Base-by-base conservation (phyloP, 2,113 vertebrate genomes). In the Myrmophylax atrothorax region DNA sequence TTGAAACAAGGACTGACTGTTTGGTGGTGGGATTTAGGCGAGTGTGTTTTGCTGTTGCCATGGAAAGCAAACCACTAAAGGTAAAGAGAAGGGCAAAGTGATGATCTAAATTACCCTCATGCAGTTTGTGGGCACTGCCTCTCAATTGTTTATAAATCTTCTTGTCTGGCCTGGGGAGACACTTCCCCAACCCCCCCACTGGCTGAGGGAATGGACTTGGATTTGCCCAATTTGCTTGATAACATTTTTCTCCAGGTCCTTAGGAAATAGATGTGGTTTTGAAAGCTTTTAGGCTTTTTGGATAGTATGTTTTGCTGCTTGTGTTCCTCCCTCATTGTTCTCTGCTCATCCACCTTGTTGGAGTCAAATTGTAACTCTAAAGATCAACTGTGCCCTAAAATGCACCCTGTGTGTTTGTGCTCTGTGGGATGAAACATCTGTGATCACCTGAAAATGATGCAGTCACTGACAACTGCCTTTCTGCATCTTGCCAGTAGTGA, bases 301-400 rank as follows among this genome's bases (percentile, higher is more conserved):
- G 24, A 7, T 14, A 19, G 20, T 1, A 13, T 23, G 5, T 26
- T 50, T 50, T 14, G 7, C 82, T 75, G 49, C 0, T 0, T 24
- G 14, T 24, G 31, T 40, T 31, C 3, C 19, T 62, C 53, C 55
- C 50, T 92, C 3, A 0, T 24, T 67, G 20, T 69, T 82, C 38
- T 24, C 26, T 60, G 18, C 42, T 66, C 64, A 42, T 38, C 18
- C 63, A 47, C 67, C 28, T 58, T 0, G 23, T 47, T 69, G 76
- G 63, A 80, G 38, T 56, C 33, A 78, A 77, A 58, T 33, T 62
- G n/a, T 33, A 22, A 8, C 50, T 84, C 22, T 66, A 26, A 87
- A 82, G 31, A 66, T 90, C 70, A 46, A 3, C 67, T 19, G 18
- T 84, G 52, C 56, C 33, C 64, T 47, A 53, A 76, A 82, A 58